phyloP scores from a whole-genome alignment of 2,113 vertebrate species.

The Typhlomys cinereus region DNA sequence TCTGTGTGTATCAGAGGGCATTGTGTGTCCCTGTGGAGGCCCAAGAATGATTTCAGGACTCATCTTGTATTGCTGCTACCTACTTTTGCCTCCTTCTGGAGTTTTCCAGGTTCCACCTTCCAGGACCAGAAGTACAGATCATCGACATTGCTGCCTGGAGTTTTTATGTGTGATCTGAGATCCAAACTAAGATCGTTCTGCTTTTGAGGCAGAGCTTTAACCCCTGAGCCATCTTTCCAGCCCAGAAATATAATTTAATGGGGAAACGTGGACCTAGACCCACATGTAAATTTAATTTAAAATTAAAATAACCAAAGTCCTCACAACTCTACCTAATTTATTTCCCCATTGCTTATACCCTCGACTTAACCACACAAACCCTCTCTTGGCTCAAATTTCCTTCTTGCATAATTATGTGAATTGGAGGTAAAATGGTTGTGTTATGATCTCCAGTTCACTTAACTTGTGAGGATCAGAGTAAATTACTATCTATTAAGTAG shows the following conservation, averaged over 20 bases:
- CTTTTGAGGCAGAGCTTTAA: too few relatives aligned
- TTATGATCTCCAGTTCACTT: slow-evolving; percentile 49
- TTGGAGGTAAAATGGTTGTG: background rate
- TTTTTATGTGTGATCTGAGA: too few relatives aligned
- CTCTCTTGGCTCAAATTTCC: background rate
- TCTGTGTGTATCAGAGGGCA: too few relatives aligned
- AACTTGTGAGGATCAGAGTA: slow-evolving; percentile 57
- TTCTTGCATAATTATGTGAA: background rate
- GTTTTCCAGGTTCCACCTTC: too few relatives aligned
- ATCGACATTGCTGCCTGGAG: too few relatives aligned
- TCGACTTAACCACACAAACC: background rate
- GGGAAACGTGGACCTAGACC: background rate
- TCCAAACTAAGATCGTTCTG: too few relatives aligned
- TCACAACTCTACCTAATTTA: background rate
- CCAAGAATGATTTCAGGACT: too few relatives aligned
- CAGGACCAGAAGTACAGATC: too few relatives aligned
- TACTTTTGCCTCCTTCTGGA: too few relatives aligned
- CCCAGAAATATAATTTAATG: background rate
- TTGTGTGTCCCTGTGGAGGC: too few relatives aligned
- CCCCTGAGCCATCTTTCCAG: too few relatives aligned
- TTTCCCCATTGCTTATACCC: background rate
- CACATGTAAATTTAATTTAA: slow-evolving; percentile 7
- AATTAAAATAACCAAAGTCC: background rate
- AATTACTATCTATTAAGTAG: slow-evolving; percentile 68
- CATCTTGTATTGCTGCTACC: too few relatives aligned